Percentiles rank a stretch among this genome's conserved stretches.
Evolutionary conservation across 2,888 invertebrate species (phyloP).

Genomic region (Euzetes globulus): DNA sequence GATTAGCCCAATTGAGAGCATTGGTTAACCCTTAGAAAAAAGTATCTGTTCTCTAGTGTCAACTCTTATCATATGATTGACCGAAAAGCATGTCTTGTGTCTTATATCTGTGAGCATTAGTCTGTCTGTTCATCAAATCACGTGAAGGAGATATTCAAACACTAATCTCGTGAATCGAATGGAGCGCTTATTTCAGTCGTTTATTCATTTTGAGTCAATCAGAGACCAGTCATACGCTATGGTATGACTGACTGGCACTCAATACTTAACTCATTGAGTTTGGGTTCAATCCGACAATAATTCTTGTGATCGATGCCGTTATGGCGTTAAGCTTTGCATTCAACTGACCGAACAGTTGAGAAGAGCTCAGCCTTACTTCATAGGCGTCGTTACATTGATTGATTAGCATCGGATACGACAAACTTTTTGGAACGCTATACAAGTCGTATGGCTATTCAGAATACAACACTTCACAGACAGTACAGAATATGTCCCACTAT

Average conservation of each 20-base stretch:
- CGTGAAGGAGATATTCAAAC: background rate
- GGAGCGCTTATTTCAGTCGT: background rate
- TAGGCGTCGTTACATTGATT: slow-evolving; percentile 16
- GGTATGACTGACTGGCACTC: slow-evolving; percentile 8
- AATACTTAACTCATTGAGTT: slow-evolving; percentile 17
- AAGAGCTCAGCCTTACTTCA: slow-evolving; percentile 1
- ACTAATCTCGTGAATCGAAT: slow-evolving; percentile 6
- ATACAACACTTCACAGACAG: background rate
- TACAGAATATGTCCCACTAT: background rate
- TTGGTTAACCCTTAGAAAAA: too few relatives aligned
- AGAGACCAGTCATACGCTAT: background rate
- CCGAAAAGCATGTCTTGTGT: background rate
- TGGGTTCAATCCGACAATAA: slow-evolving; percentile 2
- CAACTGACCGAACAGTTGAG: background rate
- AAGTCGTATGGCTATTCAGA: background rate
- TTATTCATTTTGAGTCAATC: slow-evolving; percentile 16
- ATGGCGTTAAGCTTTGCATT: background rate
- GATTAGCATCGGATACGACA: slow-evolving; percentile 16
- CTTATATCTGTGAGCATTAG: background rate
- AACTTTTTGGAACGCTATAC: background rate
- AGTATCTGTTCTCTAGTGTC: too few relatives aligned
- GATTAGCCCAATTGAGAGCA: background rate
- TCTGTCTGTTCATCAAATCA: background rate
- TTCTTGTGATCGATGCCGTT: slow-evolving; percentile 7
- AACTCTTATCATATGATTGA: background rate